Evolutionary conservation across 2,888 invertebrate genomes (phyloP).

Genomic region (Diploptera punctata): DNA sequence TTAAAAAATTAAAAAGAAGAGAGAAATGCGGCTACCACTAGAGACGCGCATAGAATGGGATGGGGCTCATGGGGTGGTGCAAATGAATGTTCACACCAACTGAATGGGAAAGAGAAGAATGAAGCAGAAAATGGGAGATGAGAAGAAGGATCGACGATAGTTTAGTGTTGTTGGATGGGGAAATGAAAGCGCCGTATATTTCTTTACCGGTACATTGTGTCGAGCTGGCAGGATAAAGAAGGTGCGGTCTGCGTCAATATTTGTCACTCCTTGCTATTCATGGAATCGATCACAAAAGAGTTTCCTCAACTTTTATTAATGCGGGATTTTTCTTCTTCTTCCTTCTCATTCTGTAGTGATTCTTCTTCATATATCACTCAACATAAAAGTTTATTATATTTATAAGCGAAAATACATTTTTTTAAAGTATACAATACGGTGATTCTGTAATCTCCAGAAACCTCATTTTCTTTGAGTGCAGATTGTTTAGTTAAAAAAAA

Average conservation of each 20-base stretch:
- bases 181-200: conserved; percentile 24
- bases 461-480: no score
- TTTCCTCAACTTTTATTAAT: conserved; percentile 2
- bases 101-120: conserved; percentile 37
- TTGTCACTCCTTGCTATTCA: conserved; percentile 21
- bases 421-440: no score
- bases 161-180: conserved; percentile 26
- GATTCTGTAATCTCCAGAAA: no score
- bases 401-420: no score
- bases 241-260: conserved; percentile 21
- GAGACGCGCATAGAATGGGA: not conserved
- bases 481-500: no score
- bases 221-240: not conserved
- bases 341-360: no score
- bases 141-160: conserved; percentile 28
- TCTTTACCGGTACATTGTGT: conserved; percentile 13
- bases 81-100: conserved; percentile 32
- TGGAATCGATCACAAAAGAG: conserved; percentile 13
- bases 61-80: conserved; percentile 11
- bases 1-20: not conserved
- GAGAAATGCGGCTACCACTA: not conserved
- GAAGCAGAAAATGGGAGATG: conserved; percentile 35
- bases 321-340: not conserved
- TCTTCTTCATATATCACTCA: no score
- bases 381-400: no score